Conservation (phyloP, 2,888 invertebrate species). For the Agonopterix arenella region DNA sequence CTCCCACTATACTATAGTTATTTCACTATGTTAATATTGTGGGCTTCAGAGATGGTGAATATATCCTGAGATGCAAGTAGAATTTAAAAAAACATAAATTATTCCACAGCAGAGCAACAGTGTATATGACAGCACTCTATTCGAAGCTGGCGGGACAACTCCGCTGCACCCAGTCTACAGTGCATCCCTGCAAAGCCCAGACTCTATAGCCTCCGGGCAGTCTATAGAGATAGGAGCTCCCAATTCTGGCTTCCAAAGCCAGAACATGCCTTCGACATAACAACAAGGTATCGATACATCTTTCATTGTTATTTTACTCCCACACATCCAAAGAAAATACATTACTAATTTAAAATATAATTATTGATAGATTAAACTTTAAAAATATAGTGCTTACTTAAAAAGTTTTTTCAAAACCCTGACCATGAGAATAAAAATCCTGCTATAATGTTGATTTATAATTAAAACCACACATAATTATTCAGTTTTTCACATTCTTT, state of each 20-base stretch:
- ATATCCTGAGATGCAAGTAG: neutral
- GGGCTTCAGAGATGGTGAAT: too few relatives aligned
- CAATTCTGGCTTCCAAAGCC: slow-evolving; percentile 31
- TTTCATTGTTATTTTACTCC: slow-evolving; percentile 10
- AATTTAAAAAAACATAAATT: neutral
- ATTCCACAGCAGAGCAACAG: slow-evolving; percentile 79
- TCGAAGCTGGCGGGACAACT: slow-evolving; percentile 79
- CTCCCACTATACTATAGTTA: too few relatives aligned
- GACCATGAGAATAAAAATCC: too few relatives aligned
- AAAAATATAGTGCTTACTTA: neutral
- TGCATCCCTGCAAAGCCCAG: slow-evolving; percentile 83
- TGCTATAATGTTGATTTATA: too few relatives aligned
- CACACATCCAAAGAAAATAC: slow-evolving; percentile 39
- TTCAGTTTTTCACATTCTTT: too few relatives aligned
- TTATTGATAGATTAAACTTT: slow-evolving; percentile 10
- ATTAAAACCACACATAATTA: too few relatives aligned
- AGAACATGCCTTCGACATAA: slow-evolving; percentile 60
- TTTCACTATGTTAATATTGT: too few relatives aligned
- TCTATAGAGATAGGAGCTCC: slow-evolving; percentile 56
- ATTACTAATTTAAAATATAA: slow-evolving; percentile 11
- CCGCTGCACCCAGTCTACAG: slow-evolving; percentile 82
- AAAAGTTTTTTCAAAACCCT: too few relatives aligned
- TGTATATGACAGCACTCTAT: slow-evolving; percentile 84
- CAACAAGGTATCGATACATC: slow-evolving; percentile 21
- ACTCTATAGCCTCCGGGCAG: slow-evolving; percentile 79